Conservation (phyloP, 2,113 vertebrate genomes). For the Zosterops hypoxanthus region DNA sequence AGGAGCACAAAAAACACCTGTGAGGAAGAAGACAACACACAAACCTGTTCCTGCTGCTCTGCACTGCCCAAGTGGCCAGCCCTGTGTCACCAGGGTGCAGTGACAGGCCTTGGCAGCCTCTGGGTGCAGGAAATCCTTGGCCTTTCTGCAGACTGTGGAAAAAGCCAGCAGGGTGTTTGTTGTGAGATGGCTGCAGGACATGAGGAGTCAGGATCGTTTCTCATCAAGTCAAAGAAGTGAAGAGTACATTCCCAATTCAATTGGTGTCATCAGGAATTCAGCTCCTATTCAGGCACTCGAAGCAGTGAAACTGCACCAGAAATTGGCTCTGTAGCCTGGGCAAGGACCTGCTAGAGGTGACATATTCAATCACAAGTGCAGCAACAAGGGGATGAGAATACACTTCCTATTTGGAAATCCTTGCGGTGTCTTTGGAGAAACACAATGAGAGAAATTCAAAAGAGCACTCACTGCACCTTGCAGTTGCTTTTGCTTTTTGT, state of each 20-base stretch:
- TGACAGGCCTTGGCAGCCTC: not conserved
- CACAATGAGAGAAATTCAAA: not conserved
- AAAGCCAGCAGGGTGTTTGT: not conserved
- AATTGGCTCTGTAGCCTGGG: not conserved
- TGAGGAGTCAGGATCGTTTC: not conserved
- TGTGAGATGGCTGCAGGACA: not conserved
- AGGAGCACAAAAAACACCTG: not conserved
- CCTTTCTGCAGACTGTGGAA: not conserved
- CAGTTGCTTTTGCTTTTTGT: not conserved
- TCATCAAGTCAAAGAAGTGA: not conserved
- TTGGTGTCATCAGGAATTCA: not conserved
- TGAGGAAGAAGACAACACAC: not conserved
- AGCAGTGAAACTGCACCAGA: not conserved
- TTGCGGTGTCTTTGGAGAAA: not conserved
- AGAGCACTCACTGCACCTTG: not conserved
- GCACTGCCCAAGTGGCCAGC: not conserved
- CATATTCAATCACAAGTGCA: not conserved
- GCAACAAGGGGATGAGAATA: not conserved
- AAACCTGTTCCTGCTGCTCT: not conserved
- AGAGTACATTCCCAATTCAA: not conserved
- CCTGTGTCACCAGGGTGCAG: not conserved
- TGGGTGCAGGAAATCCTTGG: not conserved
- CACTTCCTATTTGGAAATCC: not conserved
- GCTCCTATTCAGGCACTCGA: not conserved
- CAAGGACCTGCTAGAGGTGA: not conserved